Conservation (phyloP, 1,140 invertebrate genomes). For the Drosophila athabasca region DNA sequence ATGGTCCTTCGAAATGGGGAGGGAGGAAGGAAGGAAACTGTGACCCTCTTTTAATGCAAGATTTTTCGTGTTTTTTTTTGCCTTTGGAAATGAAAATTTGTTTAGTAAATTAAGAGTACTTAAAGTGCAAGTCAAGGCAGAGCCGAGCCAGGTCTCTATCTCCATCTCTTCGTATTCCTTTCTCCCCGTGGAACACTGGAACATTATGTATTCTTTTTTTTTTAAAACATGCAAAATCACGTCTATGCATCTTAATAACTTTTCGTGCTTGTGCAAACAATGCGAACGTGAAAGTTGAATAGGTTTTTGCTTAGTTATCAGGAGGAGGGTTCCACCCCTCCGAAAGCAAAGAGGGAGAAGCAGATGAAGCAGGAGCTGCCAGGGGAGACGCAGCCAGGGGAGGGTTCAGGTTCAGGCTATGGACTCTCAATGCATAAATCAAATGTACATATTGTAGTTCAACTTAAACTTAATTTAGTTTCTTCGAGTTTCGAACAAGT, state of each 20-base stretch:
- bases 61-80: constrained; percentile 35
- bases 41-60: constrained; percentile 31
- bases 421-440: constrained; percentile 58
- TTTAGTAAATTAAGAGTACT: constrained; percentile 62
- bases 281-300: constrained; percentile 77
- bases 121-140: constrained; percentile 48
- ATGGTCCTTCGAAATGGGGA: constrained; percentile 7
- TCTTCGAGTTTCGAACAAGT: constrained; percentile 35
- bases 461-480: constrained; percentile 56
- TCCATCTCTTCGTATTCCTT: constrained; percentile 18
- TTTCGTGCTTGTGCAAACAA: constrained; percentile 77
- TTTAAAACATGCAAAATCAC: constrained; percentile 76
- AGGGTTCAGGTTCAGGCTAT: constrained; percentile 10
- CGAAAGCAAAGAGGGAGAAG: background rate
- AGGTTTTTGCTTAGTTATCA: constrained; percentile 68
- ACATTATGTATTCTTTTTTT: constrained; percentile 55
- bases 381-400: background rate
- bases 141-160: constrained; percentile 1
- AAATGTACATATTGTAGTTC: constrained; percentile 63
- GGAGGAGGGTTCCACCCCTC: constrained; percentile 26
- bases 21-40: background rate
- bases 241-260: constrained; percentile 79
- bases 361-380: background rate
- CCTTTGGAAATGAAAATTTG: constrained; percentile 51
- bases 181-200: constrained; percentile 8